A percentile compares a stretch with the other conserved stretches of the same genome.
Evolutionary conservation across 2,797 vertebrate species (phyloP).

Genomic region (Balearica regulorum): DNA sequence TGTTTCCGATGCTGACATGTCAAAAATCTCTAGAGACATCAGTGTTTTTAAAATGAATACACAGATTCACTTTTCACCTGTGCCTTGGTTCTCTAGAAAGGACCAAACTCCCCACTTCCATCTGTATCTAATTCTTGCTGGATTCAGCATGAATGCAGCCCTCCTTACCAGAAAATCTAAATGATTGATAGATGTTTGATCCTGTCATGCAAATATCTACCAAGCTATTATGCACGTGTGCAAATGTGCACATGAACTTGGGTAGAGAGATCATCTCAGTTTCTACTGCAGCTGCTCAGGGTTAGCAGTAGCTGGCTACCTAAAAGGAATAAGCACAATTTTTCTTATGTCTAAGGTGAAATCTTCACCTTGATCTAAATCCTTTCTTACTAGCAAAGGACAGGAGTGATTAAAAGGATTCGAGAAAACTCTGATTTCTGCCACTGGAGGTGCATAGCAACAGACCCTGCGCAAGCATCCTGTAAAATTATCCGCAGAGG

Average conservation of each 20-base stretch:
- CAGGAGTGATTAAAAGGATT: not conserved
- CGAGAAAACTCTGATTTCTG: not conserved
- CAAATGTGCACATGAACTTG: not conserved
- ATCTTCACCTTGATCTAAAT: not conserved
- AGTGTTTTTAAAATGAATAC: not conserved
- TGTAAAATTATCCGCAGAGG: not conserved
- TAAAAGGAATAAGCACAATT: not conserved
- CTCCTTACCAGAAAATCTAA: not conserved
- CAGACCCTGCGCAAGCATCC: not conserved
- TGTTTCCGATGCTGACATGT: slow-evolving; percentile 29
- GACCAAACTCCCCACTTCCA: not conserved
- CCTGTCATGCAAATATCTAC: not conserved
- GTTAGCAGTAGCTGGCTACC: not conserved
- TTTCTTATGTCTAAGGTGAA: not conserved
- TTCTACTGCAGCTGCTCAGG: not conserved
- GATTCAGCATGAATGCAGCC: not conserved
- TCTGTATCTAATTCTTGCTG: not conserved
- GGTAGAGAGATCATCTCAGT: not conserved
- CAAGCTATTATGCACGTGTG: rapidly evolving
- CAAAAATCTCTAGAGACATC: slow-evolving; percentile 11
- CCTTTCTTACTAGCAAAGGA: not conserved
- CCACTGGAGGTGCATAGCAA: not conserved
- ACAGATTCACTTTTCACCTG: not conserved
- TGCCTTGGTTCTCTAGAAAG: not conserved
- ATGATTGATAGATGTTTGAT: not conserved